Evolutionary conservation across 2,113 vertebrate genomes (phyloP).

Genomic region (Chloebia gouldiae): DNA sequence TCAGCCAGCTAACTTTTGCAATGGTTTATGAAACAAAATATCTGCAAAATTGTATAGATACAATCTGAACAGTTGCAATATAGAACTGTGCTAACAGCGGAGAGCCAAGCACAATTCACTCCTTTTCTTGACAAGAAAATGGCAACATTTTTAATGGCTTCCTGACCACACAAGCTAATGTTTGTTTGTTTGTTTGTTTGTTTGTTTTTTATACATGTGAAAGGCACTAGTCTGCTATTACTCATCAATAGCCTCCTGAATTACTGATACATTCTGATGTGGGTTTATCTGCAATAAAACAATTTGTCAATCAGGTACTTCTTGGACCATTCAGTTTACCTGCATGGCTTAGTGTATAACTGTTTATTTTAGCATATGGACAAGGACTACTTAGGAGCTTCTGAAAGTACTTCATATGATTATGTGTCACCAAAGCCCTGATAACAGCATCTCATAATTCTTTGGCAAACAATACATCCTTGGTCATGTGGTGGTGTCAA

Average conservation of each 20-base stretch:
- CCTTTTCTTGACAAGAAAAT: background rate
- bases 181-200: background rate
- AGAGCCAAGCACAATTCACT: background rate
- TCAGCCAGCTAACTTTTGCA: slow-evolving; percentile 3
- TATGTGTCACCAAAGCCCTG: background rate
- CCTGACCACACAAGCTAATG: background rate
- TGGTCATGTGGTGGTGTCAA: background rate
- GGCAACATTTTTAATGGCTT: background rate
- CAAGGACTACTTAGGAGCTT: background rate
- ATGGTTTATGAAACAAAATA: background rate
- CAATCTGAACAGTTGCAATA: background rate
- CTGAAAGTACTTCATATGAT: background rate
- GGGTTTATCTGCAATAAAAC: background rate
- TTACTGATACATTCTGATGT: background rate
- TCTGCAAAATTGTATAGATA: background rate
- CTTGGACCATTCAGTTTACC: background rate
- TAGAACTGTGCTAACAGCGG: background rate
- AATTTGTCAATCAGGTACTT: background rate
- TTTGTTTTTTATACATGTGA: background rate
- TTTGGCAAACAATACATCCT: slow-evolving; percentile 46
- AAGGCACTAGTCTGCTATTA: slow-evolving; percentile 52
- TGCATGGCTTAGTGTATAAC: background rate
- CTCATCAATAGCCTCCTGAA: background rate
- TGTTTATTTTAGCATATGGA: background rate
- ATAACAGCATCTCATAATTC: background rate